phyloP scores from a whole-genome alignment of 37 sponge, comb jelly and placozoan species.

The Spongilla lacustris region DNA sequence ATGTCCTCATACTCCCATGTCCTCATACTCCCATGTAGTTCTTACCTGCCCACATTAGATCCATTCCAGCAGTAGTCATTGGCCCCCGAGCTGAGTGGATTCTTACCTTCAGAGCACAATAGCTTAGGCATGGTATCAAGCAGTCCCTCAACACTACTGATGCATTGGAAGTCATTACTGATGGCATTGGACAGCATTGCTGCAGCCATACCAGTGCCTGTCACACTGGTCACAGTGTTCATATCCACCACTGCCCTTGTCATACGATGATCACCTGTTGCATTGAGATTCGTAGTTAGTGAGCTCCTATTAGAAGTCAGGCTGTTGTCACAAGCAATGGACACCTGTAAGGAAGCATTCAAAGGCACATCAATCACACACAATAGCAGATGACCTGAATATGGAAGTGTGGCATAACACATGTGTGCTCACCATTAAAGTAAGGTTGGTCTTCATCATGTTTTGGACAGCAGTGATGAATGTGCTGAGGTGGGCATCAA shows the following conservation, averaged over 20 bases:
- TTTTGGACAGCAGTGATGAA: neutral
- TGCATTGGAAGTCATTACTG: constrained; percentile 16
- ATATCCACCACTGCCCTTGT: neutral
- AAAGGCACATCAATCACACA: neutral
- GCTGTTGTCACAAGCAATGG: neutral
- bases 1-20: neutral
- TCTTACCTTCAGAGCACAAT: constrained; percentile 39
- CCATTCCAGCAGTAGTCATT: constrained; percentile 56
- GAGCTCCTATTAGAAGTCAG: neutral
- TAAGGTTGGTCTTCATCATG: constrained; percentile 4
- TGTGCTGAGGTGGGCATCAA: neutral
- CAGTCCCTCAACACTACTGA: constrained; percentile 5
- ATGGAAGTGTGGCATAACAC: neutral
- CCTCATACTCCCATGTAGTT: neutral
- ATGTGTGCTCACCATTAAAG: neutral
- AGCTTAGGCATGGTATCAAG: constrained; percentile 25
- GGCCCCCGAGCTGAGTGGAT: neutral
- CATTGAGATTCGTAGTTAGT: neutral
- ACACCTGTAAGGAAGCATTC: neutral
- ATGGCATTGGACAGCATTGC: constrained; percentile 11
- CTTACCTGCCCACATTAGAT: neutral
- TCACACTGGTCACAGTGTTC: neutral
- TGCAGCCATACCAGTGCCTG: neutral
- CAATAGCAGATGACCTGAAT: neutral
- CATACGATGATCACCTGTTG: neutral